Evolutionary conservation across 2,797 vertebrate species (phyloP), one percentile per base, ranked within the genome.

Genomic region (Bryconaethiops microstoma): DNA sequence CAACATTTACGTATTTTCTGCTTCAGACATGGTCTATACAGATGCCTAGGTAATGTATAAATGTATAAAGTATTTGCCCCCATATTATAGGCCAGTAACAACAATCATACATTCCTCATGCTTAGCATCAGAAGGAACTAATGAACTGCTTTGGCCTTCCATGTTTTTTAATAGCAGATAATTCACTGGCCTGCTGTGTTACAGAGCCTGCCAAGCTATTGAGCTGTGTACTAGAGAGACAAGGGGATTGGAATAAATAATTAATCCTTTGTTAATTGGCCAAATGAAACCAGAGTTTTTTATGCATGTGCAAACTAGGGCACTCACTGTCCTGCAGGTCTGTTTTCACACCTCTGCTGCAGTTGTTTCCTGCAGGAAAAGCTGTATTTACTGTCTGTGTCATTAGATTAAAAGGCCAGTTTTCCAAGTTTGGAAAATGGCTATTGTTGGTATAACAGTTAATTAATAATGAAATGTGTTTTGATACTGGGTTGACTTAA

Each of bases 391-490:
- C 35, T 62, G 35, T 7, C 16, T 54, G 60, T 48, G 68, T 71
- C 74, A 60, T 5, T 35, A 65, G 52, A 68, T 69, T 69, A 60
- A 75, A 60, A 80, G 76, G 70, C 80, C 70, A 89, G 86, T 77
- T 87, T 48, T 48, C 45, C 80, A 83, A 81, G 80, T 80, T 77
- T 1, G 65, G 71, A 71, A 76, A 72, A 79, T 80, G 82, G 87
- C 40, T 45, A 62, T 35, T 35, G 7, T 77, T 4, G 19, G 12
- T n/a, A 59, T 14, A 13, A 17, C 4, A 39, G 16, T 73, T n/a
- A 14, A 17, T 2, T n/a, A 55, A 17, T 9, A 55, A 55, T 55
- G 4, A 72, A 54, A 35, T 72, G 25, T 29, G 8, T 10, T 54
- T 55, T 55, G 16, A 55, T 39, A 14, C 21, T 5, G 17, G 2